These are phyloP conservation scores for Synergus umbraculus DNA, from an alignment of 2,888 invertebrate genomes.

Conservation along the genomic window DNA sequence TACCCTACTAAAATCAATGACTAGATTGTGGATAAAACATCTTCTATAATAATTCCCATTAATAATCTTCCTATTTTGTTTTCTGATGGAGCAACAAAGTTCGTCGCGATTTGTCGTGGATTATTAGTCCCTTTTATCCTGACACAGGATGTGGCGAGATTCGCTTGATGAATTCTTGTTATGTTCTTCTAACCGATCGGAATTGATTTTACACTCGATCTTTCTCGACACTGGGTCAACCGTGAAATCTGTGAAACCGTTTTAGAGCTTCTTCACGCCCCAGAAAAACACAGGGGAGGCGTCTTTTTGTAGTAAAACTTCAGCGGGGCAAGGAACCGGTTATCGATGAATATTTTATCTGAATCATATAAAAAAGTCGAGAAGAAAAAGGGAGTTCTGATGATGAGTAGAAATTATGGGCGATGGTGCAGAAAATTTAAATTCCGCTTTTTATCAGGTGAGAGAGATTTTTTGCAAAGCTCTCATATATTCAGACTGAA, in stretches of 20 bases:
- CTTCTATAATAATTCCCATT: background rate
- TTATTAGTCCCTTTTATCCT: constrained; percentile 30
- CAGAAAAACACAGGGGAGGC: background rate
- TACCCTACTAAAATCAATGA: background rate
- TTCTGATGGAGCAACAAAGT: background rate
- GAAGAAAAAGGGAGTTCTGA: constrained; percentile 18
- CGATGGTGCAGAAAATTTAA: background rate
- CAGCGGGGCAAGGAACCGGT: constrained; percentile 9
- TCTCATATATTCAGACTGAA: background rate
- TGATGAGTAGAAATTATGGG: constrained; percentile 10
- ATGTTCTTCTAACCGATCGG: constrained; percentile 42
- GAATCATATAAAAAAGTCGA: constrained; percentile 21
- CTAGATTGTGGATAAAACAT: background rate
- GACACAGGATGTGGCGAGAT: constrained; percentile 44
- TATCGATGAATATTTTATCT: constrained; percentile 37
- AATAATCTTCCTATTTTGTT: background rate
- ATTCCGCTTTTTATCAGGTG: constrained; percentile 18
- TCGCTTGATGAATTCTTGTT: constrained; percentile 44
- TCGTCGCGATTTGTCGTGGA: background rate
- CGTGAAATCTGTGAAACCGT: constrained; percentile 49
- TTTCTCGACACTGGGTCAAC: constrained; percentile 62
- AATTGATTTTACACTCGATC: constrained; percentile 65
- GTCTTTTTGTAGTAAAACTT: constrained; percentile 3
- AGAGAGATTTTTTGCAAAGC: background rate
- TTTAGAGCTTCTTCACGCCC: constrained; percentile 32